These are phyloP conservation scores for Chaetorhynchus papuensis DNA, from an alignment of 2,113 vertebrate species.

Conservation along the genomic window DNA sequence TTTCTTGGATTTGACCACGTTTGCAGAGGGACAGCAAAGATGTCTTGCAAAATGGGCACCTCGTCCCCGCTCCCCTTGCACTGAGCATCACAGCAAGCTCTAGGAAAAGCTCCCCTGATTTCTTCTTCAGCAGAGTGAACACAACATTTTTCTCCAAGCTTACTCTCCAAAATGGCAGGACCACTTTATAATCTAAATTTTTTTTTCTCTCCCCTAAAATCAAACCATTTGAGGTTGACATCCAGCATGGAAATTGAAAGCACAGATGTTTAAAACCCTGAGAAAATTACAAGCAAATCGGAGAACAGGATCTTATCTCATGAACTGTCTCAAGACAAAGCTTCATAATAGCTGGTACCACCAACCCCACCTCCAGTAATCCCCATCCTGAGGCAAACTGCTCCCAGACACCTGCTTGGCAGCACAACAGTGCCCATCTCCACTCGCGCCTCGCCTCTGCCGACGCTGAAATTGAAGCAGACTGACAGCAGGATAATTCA, in stretches of 20 bases:
- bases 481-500: conserved; percentile 37
- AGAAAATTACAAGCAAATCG: neutral
- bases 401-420: conserved; percentile 33
- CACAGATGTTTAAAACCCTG: neutral
- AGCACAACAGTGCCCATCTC: neutral
- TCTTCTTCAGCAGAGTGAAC: neutral
- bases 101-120: neutral
- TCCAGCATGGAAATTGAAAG: neutral
- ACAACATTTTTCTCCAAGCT: neutral
- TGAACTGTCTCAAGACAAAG: neutral
- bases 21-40: neutral
- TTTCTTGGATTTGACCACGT: neutral
- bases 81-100: neutral
- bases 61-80: neutral
- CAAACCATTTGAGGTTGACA: neutral
- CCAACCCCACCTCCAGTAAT: neutral
- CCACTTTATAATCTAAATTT: neutral
- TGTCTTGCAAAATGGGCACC: neutral
- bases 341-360: neutral
- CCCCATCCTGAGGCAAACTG: conserved; percentile 8
- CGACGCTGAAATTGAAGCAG: neutral
- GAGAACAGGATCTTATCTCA: neutral
- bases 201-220: neutral
- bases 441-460: neutral
- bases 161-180: neutral